Evolutionary conservation across 2,888 invertebrate genomes (phyloP).

Genomic region (Eupithecia dodoneata): DNA sequence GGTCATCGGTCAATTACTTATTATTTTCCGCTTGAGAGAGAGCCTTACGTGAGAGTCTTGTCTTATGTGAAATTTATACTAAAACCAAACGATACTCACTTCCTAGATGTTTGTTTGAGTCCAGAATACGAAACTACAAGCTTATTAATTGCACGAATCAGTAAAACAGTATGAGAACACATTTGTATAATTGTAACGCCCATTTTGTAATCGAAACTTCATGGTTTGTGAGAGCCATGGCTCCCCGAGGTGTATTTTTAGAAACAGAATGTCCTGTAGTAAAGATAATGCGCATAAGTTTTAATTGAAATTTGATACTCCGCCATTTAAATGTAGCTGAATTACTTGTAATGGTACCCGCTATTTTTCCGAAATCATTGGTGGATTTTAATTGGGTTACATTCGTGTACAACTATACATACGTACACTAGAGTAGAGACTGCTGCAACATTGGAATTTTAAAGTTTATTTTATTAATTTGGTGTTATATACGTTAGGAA

Average conservation of each 20-base stretch:
- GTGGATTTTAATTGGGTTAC: not conserved
- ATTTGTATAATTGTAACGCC: conserved; percentile 24
- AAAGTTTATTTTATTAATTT: not conserved
- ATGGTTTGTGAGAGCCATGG: conserved; percentile 9
- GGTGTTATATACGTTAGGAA: not conserved
- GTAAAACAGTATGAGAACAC: not conserved
- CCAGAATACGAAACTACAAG: not conserved
- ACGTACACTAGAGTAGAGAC: not conserved
- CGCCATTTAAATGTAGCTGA: conserved; percentile 25
- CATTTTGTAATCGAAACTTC: conserved; percentile 19
- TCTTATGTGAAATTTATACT: not conserved
- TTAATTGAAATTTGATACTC: conserved; percentile 78
- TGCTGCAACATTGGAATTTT: not conserved
- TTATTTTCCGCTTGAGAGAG: too few species aligned
- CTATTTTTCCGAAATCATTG: conserved; percentile 18
- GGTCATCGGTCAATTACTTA: too few species aligned
- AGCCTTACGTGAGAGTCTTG: not conserved
- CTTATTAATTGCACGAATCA: not conserved
- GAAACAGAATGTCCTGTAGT: conserved; percentile 56
- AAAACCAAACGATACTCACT: not conserved
- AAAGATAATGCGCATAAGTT: conserved; percentile 74
- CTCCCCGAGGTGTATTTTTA: conserved; percentile 74
- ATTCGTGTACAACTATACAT: not conserved
- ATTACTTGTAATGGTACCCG: conserved; percentile 13
- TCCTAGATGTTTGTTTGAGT: not conserved